Evolutionary conservation across 2,888 invertebrate species (phyloP).

Genomic region (Anticlea derivata): DNA sequence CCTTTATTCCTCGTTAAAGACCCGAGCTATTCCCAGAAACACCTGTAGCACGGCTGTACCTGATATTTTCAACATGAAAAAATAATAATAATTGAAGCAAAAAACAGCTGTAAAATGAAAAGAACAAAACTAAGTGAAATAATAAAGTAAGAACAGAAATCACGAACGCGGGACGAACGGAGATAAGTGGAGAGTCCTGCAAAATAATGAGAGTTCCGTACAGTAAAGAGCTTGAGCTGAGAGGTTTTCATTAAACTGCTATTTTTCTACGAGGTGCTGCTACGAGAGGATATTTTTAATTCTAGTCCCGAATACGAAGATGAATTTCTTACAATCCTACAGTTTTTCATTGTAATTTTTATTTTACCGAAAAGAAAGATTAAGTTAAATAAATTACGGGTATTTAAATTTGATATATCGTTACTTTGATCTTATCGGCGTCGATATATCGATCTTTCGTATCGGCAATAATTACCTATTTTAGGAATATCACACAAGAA

Average conservation of each 20-base stretch:
- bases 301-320: too few species aligned
- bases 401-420: too few species aligned
- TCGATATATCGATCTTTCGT: too few species aligned
- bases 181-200: slow-evolving; percentile 16
- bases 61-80: not conserved
- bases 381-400: too few species aligned
- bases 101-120: slow-evolving; percentile 4
- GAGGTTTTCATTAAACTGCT: slow-evolving; percentile 1
- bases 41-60: slow-evolving; percentile 4
- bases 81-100: not conserved
- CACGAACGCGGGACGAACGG: slow-evolving; percentile 2
- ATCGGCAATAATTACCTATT: too few species aligned
- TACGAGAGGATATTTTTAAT: not conserved
- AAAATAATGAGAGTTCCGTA: slow-evolving; percentile 19
- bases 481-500: too few species aligned
- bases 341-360: too few species aligned
- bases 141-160: slow-evolving; percentile 14
- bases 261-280: not conserved
- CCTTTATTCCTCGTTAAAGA: too few species aligned
- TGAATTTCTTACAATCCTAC: too few species aligned
- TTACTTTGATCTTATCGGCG: too few species aligned
- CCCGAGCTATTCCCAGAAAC: not conserved
- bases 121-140: slow-evolving; percentile 10
- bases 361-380: too few species aligned
- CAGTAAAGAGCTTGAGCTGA: slow-evolving; percentile 2